Base-by-base conservation (phyloP, 2,113 vertebrate species). In the Cephalopterus ornatus region DNA sequence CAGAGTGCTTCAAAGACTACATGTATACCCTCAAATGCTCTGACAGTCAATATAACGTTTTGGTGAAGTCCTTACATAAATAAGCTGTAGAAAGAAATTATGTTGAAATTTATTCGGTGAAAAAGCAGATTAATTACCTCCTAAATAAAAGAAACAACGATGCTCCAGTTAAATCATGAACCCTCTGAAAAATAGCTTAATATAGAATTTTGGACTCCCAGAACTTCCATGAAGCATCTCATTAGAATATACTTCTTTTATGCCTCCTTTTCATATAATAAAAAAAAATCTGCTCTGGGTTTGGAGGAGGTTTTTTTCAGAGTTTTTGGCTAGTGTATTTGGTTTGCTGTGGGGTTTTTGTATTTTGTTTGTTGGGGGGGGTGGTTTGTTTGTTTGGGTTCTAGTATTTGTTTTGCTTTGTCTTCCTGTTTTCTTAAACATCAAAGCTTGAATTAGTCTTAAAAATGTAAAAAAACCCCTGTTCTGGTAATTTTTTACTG, bases 291-390 rank as follows among this genome's bases (percentile, higher is more conserved):
- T 76, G 63, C 26, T 70, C n/a, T n/a, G 53, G 7, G 13, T 23
- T 22, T 32, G 32, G 16, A 28, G 6, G 7, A 3, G 1, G 1
- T 10, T 53, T 58, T 39, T 30, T 6, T 1, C 47, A 70, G 26
- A 7, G 32, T 9, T 77, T 59, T 59, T 2, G 0, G 14, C 7
- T 83, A 30, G 26, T 83, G 70, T 74, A 35, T 70, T 71, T 50
- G 19, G 11, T 28, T 75, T 75, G 61, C 49, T 70, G 19, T 14
- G 10, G 6, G 35, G 8, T 23, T 23, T 59, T 59, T 35, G 8
- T 44, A 39, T 9, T 70, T 44, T 20, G 15, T 27, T 41, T 21
- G 39, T 59, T 33, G 52, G 49, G 68, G 17, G 4, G 5, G 21
- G 4, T 18, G 22, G 6, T 33, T 46, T 12, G 23, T 39, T 68